Evolutionary conservation across 2,888 invertebrate species (phyloP).

Genomic region (Parascotia fuliginaria): DNA sequence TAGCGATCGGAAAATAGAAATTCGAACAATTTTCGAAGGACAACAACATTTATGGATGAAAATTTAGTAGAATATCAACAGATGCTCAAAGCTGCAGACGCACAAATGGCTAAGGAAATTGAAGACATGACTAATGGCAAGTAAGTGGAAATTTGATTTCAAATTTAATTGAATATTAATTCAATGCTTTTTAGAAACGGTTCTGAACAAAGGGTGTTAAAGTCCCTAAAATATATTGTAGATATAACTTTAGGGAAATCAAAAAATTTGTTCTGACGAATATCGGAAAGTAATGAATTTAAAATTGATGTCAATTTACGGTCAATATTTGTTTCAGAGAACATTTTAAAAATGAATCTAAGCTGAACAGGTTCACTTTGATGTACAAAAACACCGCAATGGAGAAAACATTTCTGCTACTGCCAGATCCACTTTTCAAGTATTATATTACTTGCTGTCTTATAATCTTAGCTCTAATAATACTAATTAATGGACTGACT

Average conservation of each 20-base stretch:
- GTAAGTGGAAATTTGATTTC: conserved; percentile 51
- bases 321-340: conserved; percentile 88
- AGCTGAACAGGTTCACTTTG: conserved; percentile 82
- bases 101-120: conserved; percentile 92
- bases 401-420: conserved; percentile 90
- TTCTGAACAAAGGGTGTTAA: no score
- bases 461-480: conserved; percentile 64
- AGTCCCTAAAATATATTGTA: no score
- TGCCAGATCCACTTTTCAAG: conserved; percentile 94
- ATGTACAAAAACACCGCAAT: conserved; percentile 79
- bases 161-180: conserved; percentile 4
- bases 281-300: no score
- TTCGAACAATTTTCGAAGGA: conserved; percentile 70
- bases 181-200: not conserved
- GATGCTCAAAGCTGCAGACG: conserved; percentile 88
- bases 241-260: no score
- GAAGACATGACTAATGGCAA: conserved; percentile 94
- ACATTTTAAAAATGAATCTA: conserved; percentile 87
- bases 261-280: no score
- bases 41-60: conserved; percentile 89
- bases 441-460: conserved; percentile 87
- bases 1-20: conserved; percentile 80
- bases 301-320: no score
- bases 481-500: conserved; percentile 70
- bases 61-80: conserved; percentile 88